Conservation (phyloP, 2,797 vertebrate species). For the Brachyalestes nurse region DNA sequence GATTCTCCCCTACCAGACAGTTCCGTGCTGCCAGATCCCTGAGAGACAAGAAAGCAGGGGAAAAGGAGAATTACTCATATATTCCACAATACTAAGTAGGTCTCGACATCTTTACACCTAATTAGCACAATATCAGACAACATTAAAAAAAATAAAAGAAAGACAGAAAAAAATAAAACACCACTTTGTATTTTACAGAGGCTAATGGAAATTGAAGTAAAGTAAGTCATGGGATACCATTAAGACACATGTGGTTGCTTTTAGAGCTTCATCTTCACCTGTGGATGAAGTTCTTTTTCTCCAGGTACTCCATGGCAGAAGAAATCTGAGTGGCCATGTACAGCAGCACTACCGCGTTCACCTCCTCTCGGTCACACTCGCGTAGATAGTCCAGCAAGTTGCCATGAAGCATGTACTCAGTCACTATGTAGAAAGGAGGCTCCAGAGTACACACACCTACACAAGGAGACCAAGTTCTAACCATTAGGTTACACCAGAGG, state of each 20-base stretch:
- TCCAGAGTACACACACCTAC: conserved; percentile 96
- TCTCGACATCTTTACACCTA: too few relatives aligned
- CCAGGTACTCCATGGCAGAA: conserved; percentile 98
- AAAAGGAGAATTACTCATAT: too few relatives aligned
- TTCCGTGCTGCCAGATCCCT: conserved; percentile 97
- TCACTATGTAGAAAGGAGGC: conserved; percentile 98
- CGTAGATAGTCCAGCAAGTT: conserved; percentile 96
- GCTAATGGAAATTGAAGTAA: too few relatives aligned
- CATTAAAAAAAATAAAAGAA: background rate
- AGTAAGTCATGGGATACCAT: too few relatives aligned
- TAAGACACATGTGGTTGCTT: too few relatives aligned
- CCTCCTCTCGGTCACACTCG: conserved; percentile 94
- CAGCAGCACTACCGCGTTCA: conserved; percentile 94
- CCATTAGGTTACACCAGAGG: background rate
- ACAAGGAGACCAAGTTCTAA: background rate
- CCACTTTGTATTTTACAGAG: too few relatives aligned
- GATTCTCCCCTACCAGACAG: conserved; percentile 97
- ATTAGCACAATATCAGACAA: background rate
- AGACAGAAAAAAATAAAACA: too few relatives aligned
- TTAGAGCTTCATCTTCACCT: conserved; percentile 73
- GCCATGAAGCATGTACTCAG: conserved; percentile 97
- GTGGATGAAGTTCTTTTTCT: conserved; percentile 99
- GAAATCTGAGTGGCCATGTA: conserved; percentile 99
- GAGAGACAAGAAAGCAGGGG: conserved; percentile 28
- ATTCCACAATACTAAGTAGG: too few relatives aligned